Base-by-base conservation (phyloP, 1,140 invertebrate genomes). In the Chymomyza costata region DNA sequence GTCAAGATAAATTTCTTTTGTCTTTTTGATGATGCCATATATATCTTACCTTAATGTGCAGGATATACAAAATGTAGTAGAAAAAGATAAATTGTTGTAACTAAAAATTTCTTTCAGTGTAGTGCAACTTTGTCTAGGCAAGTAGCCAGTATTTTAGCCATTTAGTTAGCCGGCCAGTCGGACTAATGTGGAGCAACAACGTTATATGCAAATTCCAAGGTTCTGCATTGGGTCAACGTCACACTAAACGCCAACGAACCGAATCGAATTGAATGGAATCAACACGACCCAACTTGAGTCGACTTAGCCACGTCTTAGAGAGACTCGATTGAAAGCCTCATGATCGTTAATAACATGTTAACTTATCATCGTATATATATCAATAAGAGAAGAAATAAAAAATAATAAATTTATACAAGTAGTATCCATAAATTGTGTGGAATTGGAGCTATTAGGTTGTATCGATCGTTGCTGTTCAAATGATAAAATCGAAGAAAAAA, bases 171-270 rank as follows among this genome's bases (percentile, higher is more conserved):
- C n/a, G 2, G 30, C 14, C 43, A 5, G 55, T 34, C 59, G 49
- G 43, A 64, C 48, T 45, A 52, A 71, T 71, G 68, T 71, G 44
- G 65, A 68, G 65, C 63, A 63, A 61, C 59, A 60, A 61, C 56
- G 65, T 46, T 63, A 56, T 48, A 78, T 78, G 71, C 48, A 59
- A 78, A 78, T 78, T 78, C 52, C 71, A 78, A 78, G 71, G 71
- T 71, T 78, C 71, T 78, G 71, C 73, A 80, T 66, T 49, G 67
- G 71, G 71, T 78, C 71, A 78, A 78, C 67, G 71, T 71, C 73
- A 65, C 50, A 32, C 44, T n/a, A 30, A 46, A 21, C 45, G 53
- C 32, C 35, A 45, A 45, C 18, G 37, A 37, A 16, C 37, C 21
- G 15, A 41, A 11, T 30, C 25, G 14, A 18, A 28, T 34, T 11